These are phyloP conservation scores for Oscheius myriophilus DNA, from an alignment of 2,888 invertebrate species.

Conservation along the genomic window DNA sequence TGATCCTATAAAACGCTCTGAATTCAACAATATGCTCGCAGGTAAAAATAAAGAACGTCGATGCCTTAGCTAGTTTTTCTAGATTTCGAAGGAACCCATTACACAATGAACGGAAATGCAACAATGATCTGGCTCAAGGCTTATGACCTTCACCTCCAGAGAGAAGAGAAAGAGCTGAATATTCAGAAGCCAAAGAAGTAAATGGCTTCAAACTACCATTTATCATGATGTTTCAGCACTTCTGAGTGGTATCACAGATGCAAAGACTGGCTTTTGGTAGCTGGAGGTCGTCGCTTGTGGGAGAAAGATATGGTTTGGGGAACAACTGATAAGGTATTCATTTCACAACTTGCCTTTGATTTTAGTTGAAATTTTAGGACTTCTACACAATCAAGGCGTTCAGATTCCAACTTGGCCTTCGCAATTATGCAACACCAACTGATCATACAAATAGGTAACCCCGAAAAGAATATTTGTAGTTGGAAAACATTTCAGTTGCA, in stretches of 20 bases:
- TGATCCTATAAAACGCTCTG: constrained; percentile 42
- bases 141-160: constrained; percentile 59
- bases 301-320: constrained; percentile 69
- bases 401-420: constrained; percentile 68
- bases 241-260: constrained; percentile 64
- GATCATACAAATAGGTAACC: constrained; percentile 65
- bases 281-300: constrained; percentile 68
- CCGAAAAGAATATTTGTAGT: background rate
- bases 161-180: constrained; percentile 50
- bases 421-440: constrained; percentile 67
- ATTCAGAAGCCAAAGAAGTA: constrained; percentile 59
- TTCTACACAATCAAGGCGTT: constrained; percentile 59
- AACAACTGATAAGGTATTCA: constrained; percentile 4
- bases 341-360: background rate
- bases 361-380: constrained; percentile 21
- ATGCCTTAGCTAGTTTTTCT: constrained; percentile 2
- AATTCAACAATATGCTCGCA: constrained; percentile 54
- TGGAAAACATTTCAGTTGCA: constrained; percentile 67
- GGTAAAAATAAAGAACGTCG: constrained; percentile 26
- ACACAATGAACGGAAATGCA: constrained; percentile 67
- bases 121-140: constrained; percentile 70
- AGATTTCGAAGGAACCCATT: constrained; percentile 60
- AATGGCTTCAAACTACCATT: background rate
- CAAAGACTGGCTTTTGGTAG: constrained; percentile 66
- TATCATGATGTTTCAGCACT: constrained; percentile 20